These are phyloP conservation scores for Phalacrocorax brasilianus DNA, from an alignment of 2,113 vertebrate species.

Conservation along the genomic window DNA sequence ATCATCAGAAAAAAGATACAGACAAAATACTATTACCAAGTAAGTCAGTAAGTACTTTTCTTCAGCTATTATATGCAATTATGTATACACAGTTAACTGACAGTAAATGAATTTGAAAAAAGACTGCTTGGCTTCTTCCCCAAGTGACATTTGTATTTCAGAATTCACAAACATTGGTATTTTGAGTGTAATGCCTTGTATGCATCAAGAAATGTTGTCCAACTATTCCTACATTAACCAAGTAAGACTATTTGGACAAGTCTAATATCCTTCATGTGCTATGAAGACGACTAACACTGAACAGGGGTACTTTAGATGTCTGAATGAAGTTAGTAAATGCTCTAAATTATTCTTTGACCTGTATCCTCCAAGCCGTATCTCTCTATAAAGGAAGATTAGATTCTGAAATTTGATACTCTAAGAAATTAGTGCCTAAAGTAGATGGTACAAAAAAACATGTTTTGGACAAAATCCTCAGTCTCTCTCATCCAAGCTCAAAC, in stretches of 20 bases:
- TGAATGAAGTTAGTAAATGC: neutral
- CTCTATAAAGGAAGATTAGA: neutral
- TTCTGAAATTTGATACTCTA: neutral
- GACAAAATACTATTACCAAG: fast-evolving
- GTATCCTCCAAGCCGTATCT: neutral
- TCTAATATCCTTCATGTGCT: neutral
- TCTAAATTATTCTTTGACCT: neutral
- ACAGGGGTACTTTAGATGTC: neutral
- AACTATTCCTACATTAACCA: neutral
- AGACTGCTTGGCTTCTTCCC: neutral
- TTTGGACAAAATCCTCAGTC: neutral
- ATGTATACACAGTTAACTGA: neutral
- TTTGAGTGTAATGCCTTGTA: neutral
- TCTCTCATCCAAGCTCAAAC: neutral
- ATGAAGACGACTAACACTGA: neutral
- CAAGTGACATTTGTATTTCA: neutral
- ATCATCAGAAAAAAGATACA: neutral
- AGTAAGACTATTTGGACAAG: neutral
- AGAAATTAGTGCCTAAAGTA: neutral
- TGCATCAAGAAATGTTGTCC: neutral
- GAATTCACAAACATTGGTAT: neutral
- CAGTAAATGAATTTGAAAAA: neutral
- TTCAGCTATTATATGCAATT: neutral
- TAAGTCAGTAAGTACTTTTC: neutral
- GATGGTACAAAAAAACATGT: neutral